Evolutionary conservation across 2,113 vertebrate genomes (phyloP).

Genomic region (Vireo altiloquus): DNA sequence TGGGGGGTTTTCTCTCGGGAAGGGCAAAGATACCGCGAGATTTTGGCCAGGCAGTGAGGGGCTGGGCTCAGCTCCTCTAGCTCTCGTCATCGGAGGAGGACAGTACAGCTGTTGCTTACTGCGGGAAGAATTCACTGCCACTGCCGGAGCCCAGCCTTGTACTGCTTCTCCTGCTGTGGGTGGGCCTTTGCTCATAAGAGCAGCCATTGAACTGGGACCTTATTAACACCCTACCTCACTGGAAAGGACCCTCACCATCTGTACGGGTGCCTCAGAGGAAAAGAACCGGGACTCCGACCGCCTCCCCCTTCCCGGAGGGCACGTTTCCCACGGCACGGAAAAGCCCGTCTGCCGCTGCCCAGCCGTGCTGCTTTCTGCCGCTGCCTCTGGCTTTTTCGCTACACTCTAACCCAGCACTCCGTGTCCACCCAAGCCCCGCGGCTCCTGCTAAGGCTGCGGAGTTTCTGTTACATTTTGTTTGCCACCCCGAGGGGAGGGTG

Average conservation of each 20-base stretch:
- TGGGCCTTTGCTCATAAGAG: not conserved
- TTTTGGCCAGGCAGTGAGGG: not conserved
- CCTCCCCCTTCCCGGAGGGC: not conserved
- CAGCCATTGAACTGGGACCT: not conserved
- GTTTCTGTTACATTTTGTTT: not conserved
- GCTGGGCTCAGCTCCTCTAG: not conserved
- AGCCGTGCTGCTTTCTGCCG: not conserved
- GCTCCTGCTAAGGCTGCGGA: not conserved
- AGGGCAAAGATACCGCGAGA: not conserved
- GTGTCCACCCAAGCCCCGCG: not conserved
- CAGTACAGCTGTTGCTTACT: accelerated
- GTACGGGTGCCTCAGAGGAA: too few species aligned
- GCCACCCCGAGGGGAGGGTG: not conserved
- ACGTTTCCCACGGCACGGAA: accelerated
- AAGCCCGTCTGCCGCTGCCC: not conserved
- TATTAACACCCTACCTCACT: not conserved
- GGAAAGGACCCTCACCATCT: not conserved
- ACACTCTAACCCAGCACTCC: not conserved
- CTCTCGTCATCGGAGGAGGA: not conserved
- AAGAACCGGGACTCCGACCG: accelerated
- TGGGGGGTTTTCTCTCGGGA: not conserved
- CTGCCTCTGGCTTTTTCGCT: accelerated
- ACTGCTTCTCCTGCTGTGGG: too few species aligned
- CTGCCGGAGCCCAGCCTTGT: not conserved
- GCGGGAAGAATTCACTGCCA: not conserved